phyloP scores from a whole-genome alignment of 2,113 vertebrate species.

The Naja naja region DNA sequence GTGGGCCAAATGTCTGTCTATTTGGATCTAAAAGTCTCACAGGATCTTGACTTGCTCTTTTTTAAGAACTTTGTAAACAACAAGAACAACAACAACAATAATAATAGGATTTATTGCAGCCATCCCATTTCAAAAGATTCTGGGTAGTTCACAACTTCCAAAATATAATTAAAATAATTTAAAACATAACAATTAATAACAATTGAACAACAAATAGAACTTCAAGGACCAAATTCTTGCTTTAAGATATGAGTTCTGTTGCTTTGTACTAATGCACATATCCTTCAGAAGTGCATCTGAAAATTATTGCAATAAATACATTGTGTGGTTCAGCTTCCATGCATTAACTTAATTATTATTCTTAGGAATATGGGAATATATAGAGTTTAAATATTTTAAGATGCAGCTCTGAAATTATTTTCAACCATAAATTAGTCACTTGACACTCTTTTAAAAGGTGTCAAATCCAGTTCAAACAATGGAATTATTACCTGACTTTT shows the following conservation, averaged over 20 bases:
- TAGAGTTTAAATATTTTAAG: constrained; percentile 50
- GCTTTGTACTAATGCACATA: not conserved
- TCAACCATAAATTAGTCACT: constrained; percentile 64
- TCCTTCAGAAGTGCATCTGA: constrained; percentile 18
- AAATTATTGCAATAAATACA: constrained; percentile 25
- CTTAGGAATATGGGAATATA: constrained; percentile 32
- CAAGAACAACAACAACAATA: not conserved
- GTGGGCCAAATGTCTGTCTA: not conserved
- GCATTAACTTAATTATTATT: constrained; percentile 37
- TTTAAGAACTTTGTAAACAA: not conserved
- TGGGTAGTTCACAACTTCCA: not conserved
- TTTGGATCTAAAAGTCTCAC: not conserved
- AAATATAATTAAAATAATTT: not conserved
- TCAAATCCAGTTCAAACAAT: constrained; percentile 51
- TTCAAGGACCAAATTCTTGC: not conserved
- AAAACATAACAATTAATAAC: not conserved
- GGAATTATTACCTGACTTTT: constrained; percentile 43
- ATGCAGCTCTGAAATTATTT: constrained; percentile 48
- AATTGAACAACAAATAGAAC: not conserved
- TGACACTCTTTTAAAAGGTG: constrained; percentile 39
- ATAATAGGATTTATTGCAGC: not conserved
- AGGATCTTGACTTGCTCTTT: not conserved
- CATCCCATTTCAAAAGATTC: not conserved
- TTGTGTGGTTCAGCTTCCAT: constrained; percentile 30
- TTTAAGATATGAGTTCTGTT: constrained; percentile 1